These are phyloP conservation scores for Gobio gobio DNA, from an alignment of 2,113 vertebrate species.

Conservation along the genomic window DNA sequence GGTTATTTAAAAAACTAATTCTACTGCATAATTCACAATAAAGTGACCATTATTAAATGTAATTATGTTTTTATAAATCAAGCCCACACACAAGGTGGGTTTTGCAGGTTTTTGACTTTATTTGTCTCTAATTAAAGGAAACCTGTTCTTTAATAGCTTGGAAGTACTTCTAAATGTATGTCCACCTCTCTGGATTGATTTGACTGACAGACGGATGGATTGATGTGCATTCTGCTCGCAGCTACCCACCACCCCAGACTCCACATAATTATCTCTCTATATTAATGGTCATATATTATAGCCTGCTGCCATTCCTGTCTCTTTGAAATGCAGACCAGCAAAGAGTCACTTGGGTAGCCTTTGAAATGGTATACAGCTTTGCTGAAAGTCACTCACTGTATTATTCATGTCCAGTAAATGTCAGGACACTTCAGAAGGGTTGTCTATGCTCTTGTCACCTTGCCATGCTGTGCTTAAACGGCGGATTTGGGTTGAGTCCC, in stretches of 20 bases:
- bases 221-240: conserved; percentile 28
- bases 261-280: conserved; percentile 8
- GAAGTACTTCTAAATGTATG: background rate
- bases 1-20: background rate
- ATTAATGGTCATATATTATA: conserved; percentile 43
- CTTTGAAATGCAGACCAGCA: conserved; percentile 10
- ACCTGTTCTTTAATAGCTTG: background rate
- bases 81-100: background rate
- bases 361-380: conserved; percentile 21
- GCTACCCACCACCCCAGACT: background rate
- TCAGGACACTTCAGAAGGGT: conserved; percentile 49
- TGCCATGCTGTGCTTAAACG: conserved; percentile 1
- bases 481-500: background rate
- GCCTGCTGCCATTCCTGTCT: background rate
- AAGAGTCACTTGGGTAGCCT: conserved; percentile 6
- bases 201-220: background rate
- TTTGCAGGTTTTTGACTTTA: background rate
- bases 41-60: too few relatives aligned
- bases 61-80: background rate
- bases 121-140: background rate
- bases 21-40: background rate
- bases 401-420: conserved; percentile 58
- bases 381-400: conserved; percentile 48
- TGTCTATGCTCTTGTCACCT: conserved; percentile 26
- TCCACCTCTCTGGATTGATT: conserved; percentile 23